A percentile compares a stretch with the other conserved stretches of the same genome.
phyloP scores from a whole-genome alignment of 2,113 vertebrate genomes.

The Nibea albiflora region DNA sequence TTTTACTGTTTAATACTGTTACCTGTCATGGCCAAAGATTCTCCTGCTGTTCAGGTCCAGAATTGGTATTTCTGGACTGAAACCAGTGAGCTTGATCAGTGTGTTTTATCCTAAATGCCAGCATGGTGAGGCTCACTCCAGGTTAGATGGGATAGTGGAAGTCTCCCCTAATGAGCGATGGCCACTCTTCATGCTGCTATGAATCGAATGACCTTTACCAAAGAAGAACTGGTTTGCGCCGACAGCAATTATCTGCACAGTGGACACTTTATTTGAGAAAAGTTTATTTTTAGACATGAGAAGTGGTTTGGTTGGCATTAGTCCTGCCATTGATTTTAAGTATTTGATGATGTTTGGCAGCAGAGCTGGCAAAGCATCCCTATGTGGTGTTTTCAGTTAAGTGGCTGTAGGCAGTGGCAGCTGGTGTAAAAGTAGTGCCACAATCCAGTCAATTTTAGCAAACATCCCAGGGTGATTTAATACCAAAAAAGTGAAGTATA shows the following conservation, averaged over 20 bases:
- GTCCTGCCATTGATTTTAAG: conserved; percentile 9
- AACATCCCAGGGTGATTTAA: too few species aligned
- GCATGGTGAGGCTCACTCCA: conserved; percentile 46
- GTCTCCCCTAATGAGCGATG: conserved; percentile 69
- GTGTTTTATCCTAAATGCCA: conserved; percentile 75
- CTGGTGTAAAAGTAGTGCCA: too few species aligned
- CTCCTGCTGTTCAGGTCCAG: conserved; percentile 6
- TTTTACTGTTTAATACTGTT: conserved; percentile 3
- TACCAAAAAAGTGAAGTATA: too few species aligned
- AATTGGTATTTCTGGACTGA: conserved; percentile 51
- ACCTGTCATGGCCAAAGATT: conserved; percentile 6
- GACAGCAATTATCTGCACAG: conserved; percentile 72
- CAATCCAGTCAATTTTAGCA: too few species aligned
- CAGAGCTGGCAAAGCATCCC: not conserved
- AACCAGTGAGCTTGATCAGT: conserved; percentile 52
- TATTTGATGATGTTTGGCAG: conserved; percentile 24
- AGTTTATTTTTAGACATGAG: conserved; percentile 71
- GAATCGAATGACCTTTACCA: conserved; percentile 75
- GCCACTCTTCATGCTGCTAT: conserved; percentile 62
- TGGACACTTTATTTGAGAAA: conserved; percentile 49
- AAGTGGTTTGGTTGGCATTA: conserved; percentile 4
- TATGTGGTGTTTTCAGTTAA: conserved; percentile 15
- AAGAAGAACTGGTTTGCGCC: conserved; percentile 60
- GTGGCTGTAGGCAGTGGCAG: not conserved
- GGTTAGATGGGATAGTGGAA: conserved; percentile 40